These are phyloP conservation scores for Augochlora pura DNA, from an alignment of 1,140 invertebrate genomes.

Conservation along the genomic window DNA sequence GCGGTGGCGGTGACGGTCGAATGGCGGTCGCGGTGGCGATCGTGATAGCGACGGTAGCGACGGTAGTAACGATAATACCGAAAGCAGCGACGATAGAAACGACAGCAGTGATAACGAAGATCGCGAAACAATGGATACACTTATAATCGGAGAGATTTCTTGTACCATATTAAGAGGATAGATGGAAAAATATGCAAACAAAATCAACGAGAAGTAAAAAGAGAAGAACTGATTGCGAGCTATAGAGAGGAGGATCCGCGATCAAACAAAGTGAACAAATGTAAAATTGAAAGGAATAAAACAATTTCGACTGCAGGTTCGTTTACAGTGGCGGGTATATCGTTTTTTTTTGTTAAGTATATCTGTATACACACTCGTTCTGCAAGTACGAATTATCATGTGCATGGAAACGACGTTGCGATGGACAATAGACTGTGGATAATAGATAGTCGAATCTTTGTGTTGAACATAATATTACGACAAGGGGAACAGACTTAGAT, in stretches of 20 bases:
- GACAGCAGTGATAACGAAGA: slow-evolving; percentile 44
- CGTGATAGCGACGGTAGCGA: slow-evolving; percentile 19
- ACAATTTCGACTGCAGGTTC: neutral
- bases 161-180: slow-evolving; percentile 19
- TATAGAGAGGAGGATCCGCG: neutral
- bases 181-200: slow-evolving; percentile 29
- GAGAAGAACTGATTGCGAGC: neutral
- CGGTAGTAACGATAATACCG: slow-evolving; percentile 36
- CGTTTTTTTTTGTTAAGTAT: neutral
- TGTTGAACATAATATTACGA: slow-evolving; percentile 42
- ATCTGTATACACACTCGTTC: slow-evolving; percentile 17
- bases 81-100: slow-evolving; percentile 34
- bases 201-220: slow-evolving; percentile 18
- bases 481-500: slow-evolving; percentile 42
- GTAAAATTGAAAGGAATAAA: neutral
- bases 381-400: slow-evolving; percentile 57
- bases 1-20: slow-evolving; percentile 33
- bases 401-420: slow-evolving; percentile 57
- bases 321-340: slow-evolving; percentile 4
- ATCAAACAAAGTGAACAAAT: slow-evolving; percentile 6
- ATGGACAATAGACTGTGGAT: slow-evolving; percentile 53
- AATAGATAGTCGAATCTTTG: slow-evolving; percentile 43
- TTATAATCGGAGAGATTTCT: neutral
- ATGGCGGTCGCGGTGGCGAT: slow-evolving; percentile 39
- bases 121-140: slow-evolving; percentile 32